Percentiles rank a stretch among this genome's conserved stretches.
These are phyloP conservation scores for Toxotes chatareus DNA, from an alignment of 2,113 vertebrate genomes.

Conservation along the genomic window DNA sequence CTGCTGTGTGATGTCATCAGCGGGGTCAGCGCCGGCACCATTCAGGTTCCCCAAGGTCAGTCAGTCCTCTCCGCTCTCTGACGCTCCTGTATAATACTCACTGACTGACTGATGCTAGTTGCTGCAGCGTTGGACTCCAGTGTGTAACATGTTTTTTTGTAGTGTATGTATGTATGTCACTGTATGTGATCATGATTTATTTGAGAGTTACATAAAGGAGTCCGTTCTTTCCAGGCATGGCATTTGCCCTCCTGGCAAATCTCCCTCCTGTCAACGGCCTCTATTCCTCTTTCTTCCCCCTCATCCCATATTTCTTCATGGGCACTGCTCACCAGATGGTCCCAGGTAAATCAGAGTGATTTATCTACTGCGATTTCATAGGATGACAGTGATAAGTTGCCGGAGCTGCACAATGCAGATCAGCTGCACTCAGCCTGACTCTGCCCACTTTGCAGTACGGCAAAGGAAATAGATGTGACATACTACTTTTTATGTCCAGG, in stretches of 20 bases:
- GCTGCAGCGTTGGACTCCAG: background rate
- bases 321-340: constrained; percentile 94
- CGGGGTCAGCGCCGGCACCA: constrained; percentile 90
- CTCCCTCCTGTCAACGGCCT: constrained; percentile 94
- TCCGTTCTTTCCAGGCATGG: constrained; percentile 87
- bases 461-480: constrained; percentile 45
- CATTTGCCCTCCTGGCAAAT: constrained; percentile 92
- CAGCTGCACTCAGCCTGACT: constrained; percentile 27
- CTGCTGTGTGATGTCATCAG: constrained; percentile 89
- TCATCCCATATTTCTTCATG: constrained; percentile 92
- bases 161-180: too few species aligned
- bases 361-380: constrained; percentile 51
- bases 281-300: constrained; percentile 94
- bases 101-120: constrained; percentile 10
- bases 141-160: background rate
- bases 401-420: constrained; percentile 45
- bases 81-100: constrained; percentile 1
- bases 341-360: constrained; percentile 87
- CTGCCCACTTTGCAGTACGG: constrained; percentile 22
- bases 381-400: constrained; percentile 67
- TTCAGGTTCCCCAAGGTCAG: constrained; percentile 94
- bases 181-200: constrained; percentile 29
- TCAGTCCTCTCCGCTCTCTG: constrained; percentile 8
- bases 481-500: constrained; percentile 76
- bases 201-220: constrained; percentile 20